These are phyloP conservation scores for Centropus unirufus DNA, from an alignment of 2,113 vertebrate species.

Conservation along the genomic window DNA sequence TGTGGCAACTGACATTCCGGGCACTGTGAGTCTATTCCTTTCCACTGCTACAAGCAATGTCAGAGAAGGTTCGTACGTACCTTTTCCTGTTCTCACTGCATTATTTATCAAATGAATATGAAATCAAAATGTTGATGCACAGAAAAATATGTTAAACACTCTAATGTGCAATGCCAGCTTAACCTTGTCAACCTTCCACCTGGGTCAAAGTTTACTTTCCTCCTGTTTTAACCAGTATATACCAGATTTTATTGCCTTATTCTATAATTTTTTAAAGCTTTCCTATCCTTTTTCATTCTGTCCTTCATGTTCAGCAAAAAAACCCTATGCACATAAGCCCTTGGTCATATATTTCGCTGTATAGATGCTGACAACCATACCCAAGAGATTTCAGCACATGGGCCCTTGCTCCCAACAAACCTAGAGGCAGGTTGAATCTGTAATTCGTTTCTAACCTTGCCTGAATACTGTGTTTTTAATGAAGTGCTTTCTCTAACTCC, in stretches of 20 bases:
- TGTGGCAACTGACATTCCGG: conserved; percentile 45
- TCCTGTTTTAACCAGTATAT: neutral
- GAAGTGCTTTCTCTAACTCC: conserved; percentile 7
- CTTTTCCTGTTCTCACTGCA: conserved; percentile 65
- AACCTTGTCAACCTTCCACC: neutral
- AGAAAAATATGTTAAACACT: conserved; percentile 48
- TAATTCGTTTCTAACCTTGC: conserved; percentile 51
- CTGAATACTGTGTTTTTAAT: conserved; percentile 47
- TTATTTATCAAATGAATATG: conserved; percentile 67
- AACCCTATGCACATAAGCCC: neutral
- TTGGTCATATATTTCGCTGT: conserved; percentile 23
- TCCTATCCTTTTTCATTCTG: neutral
- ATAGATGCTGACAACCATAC: neutral
- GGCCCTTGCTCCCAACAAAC: conserved; percentile 10
- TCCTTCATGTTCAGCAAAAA: neutral
- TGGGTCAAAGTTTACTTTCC: neutral
- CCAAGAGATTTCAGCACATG: conserved; percentile 32
- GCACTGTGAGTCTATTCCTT: neutral
- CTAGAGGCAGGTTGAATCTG: conserved; percentile 36
- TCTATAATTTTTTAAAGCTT: neutral
- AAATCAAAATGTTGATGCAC: conserved; percentile 51
- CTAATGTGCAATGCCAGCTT: neutral
- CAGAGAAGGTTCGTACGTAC: conserved; percentile 29
- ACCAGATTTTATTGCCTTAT: neutral
- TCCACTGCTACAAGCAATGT: conserved; percentile 51